Evolutionary conservation across 2,888 invertebrate species (phyloP).

Genomic region (Callosobruchus maculatus): DNA sequence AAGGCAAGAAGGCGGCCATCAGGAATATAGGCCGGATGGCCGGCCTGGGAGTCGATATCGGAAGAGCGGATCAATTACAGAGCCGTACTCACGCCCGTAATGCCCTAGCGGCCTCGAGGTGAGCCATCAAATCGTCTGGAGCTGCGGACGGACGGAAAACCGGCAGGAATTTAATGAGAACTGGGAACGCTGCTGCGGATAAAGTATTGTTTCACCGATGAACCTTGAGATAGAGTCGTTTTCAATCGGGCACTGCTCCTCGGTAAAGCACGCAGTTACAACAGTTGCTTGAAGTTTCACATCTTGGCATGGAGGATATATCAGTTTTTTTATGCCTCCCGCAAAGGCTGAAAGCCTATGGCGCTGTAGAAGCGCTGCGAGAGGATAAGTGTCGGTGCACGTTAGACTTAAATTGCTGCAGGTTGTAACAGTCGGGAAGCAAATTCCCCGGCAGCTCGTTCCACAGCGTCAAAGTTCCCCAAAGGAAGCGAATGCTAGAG

Average conservation of each 20-base stretch:
- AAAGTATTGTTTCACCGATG: background rate
- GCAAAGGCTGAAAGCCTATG: too few relatives aligned
- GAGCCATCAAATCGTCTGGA: background rate
- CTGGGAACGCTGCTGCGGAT: background rate
- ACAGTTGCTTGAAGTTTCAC: background rate
- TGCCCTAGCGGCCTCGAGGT: background rate
- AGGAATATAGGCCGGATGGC: constrained; percentile 44
- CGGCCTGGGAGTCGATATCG: constrained; percentile 38
- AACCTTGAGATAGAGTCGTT: background rate
- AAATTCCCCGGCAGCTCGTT: too few relatives aligned
- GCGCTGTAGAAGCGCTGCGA: too few relatives aligned
- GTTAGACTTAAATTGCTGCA: too few relatives aligned
- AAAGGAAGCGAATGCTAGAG: too few relatives aligned
- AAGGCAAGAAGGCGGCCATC: background rate
- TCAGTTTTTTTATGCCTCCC: too few relatives aligned
- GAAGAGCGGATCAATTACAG: constrained; percentile 11
- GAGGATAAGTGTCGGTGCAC: too few relatives aligned
- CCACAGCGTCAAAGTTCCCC: too few relatives aligned
- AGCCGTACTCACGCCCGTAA: background rate
- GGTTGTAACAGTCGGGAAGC: too few relatives aligned
- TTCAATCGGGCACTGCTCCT: background rate
- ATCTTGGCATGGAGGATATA: background rate
- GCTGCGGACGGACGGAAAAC: background rate
- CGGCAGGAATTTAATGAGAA: background rate
- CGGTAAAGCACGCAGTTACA: background rate